Conservation (phyloP, 2,797 vertebrate species). For the Spea hammondii region DNA sequence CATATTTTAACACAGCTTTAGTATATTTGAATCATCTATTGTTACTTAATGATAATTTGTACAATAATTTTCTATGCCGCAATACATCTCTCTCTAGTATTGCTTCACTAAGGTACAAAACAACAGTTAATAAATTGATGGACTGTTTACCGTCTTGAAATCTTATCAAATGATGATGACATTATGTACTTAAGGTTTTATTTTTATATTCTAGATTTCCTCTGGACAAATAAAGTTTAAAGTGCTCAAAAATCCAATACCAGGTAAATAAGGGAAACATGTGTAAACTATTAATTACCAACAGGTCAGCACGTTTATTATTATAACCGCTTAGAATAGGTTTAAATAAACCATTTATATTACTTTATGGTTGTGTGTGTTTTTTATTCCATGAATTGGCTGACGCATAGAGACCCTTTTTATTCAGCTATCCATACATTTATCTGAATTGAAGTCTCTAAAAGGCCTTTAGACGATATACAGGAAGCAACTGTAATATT, state of each 20-base stretch:
- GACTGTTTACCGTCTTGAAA: too few relatives aligned
- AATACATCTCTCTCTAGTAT: too few relatives aligned
- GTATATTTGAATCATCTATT: too few relatives aligned
- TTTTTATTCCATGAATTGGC: not conserved
- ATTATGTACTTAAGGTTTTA: slow-evolving; percentile 10
- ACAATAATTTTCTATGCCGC: too few relatives aligned
- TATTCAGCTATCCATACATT: not conserved
- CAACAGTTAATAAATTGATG: too few relatives aligned
- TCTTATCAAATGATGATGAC: not conserved
- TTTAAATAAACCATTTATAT: not conserved
- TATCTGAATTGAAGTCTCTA: not conserved
- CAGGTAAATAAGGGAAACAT: slow-evolving; percentile 63
- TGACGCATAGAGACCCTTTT: not conserved
- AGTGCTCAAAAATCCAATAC: slow-evolving; percentile 73
- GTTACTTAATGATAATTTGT: too few relatives aligned
- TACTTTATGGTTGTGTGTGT: not conserved
- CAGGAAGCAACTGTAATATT: not conserved
- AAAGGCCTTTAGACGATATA: not conserved
- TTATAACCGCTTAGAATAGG: not conserved
- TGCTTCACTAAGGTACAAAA: too few relatives aligned
- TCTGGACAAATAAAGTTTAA: slow-evolving; percentile 81
- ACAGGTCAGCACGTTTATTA: not conserved
- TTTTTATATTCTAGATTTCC: slow-evolving; percentile 63
- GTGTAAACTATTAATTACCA: not conserved
- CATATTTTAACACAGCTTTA: too few relatives aligned